phyloP scores from a whole-genome alignment of 53 echinoderm and acorn worm genomes.

The Zoroaster sp. region DNA sequence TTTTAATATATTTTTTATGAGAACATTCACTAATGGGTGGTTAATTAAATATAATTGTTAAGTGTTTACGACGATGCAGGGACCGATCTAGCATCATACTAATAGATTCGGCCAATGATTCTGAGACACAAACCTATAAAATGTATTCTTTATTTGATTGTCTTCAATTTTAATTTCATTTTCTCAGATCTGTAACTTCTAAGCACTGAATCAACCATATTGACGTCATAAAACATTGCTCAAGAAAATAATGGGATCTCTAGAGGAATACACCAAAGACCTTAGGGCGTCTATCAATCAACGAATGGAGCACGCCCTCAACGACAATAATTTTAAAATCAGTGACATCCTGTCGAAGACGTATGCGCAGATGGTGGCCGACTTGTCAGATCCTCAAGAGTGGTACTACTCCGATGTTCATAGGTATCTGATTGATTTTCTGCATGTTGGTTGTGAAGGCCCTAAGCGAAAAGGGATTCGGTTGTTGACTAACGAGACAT shows the following conservation, averaged over 20 bases:
- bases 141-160: too few relatives aligned
- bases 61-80: too few relatives aligned
- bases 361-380: slow-evolving; percentile 56
- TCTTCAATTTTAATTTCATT: not conserved
- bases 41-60: not conserved
- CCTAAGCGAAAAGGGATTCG: not conserved
- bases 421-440: slow-evolving; percentile 20
- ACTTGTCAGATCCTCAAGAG: slow-evolving; percentile 54
- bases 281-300: slow-evolving; percentile 43
- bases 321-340: slow-evolving; percentile 14
- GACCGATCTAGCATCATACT: too few relatives aligned
- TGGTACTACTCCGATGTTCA: slow-evolving; percentile 65
- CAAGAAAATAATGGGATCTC: slow-evolving; percentile 6
- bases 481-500: not conserved
- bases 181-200: not conserved
- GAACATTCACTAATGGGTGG: not conserved
- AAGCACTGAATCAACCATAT: not conserved
- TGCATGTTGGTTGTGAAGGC: not conserved
- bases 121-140: too few relatives aligned
- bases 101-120: too few relatives aligned
- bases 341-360: slow-evolving; percentile 59
- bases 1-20: too few relatives aligned
- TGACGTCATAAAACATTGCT: not conserved
- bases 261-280: slow-evolving; percentile 61
- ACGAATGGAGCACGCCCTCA: slow-evolving; percentile 47